Conservation (phyloP, 2,797 vertebrate genomes). For the Helicolenus hilgendorfi region DNA sequence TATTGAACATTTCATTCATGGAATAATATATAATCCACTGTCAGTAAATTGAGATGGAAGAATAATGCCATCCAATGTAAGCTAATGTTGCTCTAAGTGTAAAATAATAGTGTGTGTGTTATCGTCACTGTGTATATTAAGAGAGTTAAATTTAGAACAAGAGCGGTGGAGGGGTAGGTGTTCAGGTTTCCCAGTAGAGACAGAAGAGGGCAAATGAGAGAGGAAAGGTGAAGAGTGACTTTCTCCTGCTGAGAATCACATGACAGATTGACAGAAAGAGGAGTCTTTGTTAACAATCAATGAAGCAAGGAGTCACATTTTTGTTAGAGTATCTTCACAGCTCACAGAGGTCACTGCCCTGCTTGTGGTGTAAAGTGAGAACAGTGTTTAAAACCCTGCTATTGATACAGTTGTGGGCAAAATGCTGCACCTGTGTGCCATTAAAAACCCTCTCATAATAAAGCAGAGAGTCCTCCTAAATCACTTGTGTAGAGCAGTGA, state of each 20-base stretch:
- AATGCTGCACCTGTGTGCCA: neutral
- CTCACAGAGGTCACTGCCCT: conserved; percentile 39
- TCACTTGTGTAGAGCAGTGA: conserved; percentile 45
- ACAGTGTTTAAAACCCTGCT: neutral
- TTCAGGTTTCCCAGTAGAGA: conserved; percentile 29
- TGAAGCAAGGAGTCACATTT: conserved; percentile 51
- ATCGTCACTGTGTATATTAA: conserved; percentile 12
- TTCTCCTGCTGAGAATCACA: conserved; percentile 30
- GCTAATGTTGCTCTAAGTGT: conserved; percentile 3
- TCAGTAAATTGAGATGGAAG: neutral
- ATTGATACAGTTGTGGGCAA: conserved; percentile 32
- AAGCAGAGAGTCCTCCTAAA: conserved; percentile 38
- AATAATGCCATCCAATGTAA: neutral
- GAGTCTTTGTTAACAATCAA: conserved; percentile 65
- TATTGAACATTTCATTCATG: conserved; percentile 41
- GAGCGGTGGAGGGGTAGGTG: neutral
- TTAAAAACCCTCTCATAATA: conserved; percentile 34
- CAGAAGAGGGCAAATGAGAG: conserved; percentile 10
- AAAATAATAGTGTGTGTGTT: conserved; percentile 12
- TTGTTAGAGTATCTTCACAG: conserved; percentile 43
- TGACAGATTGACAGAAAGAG: conserved; percentile 35
- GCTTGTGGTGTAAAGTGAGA: conserved; percentile 19
- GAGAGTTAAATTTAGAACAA: conserved; percentile 38
- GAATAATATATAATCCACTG: neutral
- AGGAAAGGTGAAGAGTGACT: conserved; percentile 23